Evolutionary conservation across 2,888 invertebrate species (phyloP), one percentile per base, ranked within the genome.

Genomic region (Synanthedon tipuliformis): DNA sequence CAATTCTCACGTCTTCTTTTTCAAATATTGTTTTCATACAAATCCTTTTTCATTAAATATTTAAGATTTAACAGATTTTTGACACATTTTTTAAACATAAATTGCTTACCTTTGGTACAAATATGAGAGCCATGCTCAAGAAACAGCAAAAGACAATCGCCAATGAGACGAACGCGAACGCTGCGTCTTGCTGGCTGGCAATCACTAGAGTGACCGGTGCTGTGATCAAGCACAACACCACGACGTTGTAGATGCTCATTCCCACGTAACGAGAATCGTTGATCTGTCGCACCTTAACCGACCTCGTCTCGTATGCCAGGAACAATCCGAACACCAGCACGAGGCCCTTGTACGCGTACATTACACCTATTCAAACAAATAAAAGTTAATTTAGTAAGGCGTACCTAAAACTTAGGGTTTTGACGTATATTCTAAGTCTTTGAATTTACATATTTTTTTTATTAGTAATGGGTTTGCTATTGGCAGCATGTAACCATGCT

Each of bases 221-320:
- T 8, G 99, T 99, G 79, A 99, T 98, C 67, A 99, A 89, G 78
- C 98, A 98, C 53, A 99, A 89, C 48, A 99, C 97, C 59, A 98
- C 98, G 63, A 99, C 98, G 81, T 99, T 99, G 90, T 99, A 99
- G 75, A 99, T 99, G 73, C 98, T 96, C 96, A 99, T 97, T 61
- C 98, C 98, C 27, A 99, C 98, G 78, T 98, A 97, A 68, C 98
- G 92, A 0, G 98, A 97, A 88, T 99, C 99, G 84, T 99, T 99
- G 72, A 99, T 96, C 84, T 97, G 96, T 62, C 95, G 94, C 54
- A 99, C 94, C 88, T 99, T 99, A 61, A 99, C 94, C 59, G 97
- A 98, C 53, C 99, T 91, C 1, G 98, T 99, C 83, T 99, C 99
- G 79, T 99, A 99, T 3, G 99, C 97, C 63, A 99, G 89, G 80